Percentiles rank a stretch among this genome's conserved stretches.
Conservation (phyloP, 2,888 invertebrate genomes). For the Anagyrus pseudococci region DNA sequence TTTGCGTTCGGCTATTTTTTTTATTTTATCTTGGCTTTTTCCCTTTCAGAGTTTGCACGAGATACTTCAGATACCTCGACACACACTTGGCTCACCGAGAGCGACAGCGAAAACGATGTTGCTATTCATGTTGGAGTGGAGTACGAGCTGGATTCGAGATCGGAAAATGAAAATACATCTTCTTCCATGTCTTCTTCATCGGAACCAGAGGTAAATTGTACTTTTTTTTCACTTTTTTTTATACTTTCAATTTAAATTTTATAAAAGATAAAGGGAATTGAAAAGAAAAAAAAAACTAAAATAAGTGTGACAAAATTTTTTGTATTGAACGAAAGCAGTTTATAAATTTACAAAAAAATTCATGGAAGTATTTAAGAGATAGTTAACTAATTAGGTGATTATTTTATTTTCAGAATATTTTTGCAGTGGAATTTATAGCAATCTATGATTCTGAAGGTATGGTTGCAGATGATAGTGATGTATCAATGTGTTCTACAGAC, state of each 20-base stretch:
- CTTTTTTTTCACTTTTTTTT: too few relatives aligned
- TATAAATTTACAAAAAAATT: too few relatives aligned
- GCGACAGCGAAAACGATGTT: conserved; percentile 39
- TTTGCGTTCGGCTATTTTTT: neutral
- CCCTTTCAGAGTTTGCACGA: conserved; percentile 46
- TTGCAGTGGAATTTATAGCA: conserved; percentile 45
- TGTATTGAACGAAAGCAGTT: too few relatives aligned
- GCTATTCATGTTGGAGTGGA: conserved; percentile 45
- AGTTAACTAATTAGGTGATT: too few relatives aligned
- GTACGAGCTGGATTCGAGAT: conserved; percentile 50
- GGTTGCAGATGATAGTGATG: conserved; percentile 54
- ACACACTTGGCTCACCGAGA: conserved; percentile 38
- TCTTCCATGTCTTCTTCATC: conserved; percentile 45
- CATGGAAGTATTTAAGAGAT: too few relatives aligned
- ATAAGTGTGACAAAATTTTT: too few relatives aligned
- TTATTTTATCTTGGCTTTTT: neutral
- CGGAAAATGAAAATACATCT: conserved; percentile 47
- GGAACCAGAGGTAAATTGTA: conserved; percentile 49
- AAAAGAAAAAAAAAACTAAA: too few relatives aligned
- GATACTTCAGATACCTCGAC: conserved; percentile 53
- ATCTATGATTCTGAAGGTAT: conserved; percentile 48
- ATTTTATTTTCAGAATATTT: conserved; percentile 43
- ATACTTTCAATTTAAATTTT: conserved; percentile 1
- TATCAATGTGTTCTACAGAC: conserved; percentile 50
- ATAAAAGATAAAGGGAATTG: too few relatives aligned